Base-by-base conservation (phyloP, 1,140 invertebrate species). In the Gyrodactylus bullatarudis region DNA sequence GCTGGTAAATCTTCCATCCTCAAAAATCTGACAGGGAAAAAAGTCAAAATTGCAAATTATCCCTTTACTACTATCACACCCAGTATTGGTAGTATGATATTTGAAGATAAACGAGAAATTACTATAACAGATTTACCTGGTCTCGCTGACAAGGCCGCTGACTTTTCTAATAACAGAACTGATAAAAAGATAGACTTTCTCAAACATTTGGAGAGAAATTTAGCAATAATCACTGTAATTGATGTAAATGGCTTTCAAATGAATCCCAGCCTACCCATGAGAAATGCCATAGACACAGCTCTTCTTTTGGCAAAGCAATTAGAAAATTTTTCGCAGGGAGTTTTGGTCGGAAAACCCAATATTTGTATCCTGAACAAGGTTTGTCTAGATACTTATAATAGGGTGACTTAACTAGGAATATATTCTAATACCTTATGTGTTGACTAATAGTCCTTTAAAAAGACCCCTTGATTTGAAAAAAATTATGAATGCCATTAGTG, bases 31-130 rank as follows among this genome's bases (percentile, higher is more conserved):
- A 88, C 89, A 0, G 81, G 92, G 75, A 93, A 94, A 0, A 84
- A 87, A 74, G 92, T 94, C 0, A 71, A 73, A 69, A 26, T 99
- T 1, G 93, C 93, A 0, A 82, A 88, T 0, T 96, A 97, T 82
- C 89, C 94, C 0, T 96, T 98, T 78, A 98, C 94, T 20, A 99
- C 94, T 0, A 80, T 95, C 0, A 86, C 86, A 75, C 93, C 94
- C 0, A 85, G 95, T 78, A 83, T 98, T 26, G 93, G 93, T 72
- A 88, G 91, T 78, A 84, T 97, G 0, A 84, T 87, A n/a, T 97
- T 91, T 80, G 19, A 73, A 23, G 72, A 73, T 69, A 1, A 68
- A 1, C 21, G 72, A 73, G 34, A 22, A 1, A 74, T 74, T 23
- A 26, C 73, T 16, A 26, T 74, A 27, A 34, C 73, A 21, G 73